A percentile compares a stretch with the other conserved stretches of the same genome.
Evolutionary conservation across 2,888 invertebrate species (phyloP).

Genomic region (Hemaris fuciformis): DNA sequence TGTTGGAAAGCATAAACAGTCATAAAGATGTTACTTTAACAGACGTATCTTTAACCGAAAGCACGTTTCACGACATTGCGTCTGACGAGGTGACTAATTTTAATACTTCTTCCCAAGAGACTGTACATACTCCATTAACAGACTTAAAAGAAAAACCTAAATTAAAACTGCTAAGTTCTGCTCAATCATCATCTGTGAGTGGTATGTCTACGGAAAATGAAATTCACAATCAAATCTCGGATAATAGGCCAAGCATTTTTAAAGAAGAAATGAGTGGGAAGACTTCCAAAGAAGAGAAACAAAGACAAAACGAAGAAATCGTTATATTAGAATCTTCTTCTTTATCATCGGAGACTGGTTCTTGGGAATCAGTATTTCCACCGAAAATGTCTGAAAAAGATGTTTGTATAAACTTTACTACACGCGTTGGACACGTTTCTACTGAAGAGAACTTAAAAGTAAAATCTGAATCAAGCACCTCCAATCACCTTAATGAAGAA

Average conservation of each 20-base stretch:
- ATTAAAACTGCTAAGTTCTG: constrained; percentile 28
- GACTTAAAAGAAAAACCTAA: constrained; percentile 38
- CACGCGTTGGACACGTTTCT: constrained; percentile 55
- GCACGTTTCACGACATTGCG: constrained; percentile 63
- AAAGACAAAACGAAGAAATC: constrained; percentile 83
- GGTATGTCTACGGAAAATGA: constrained; percentile 36
- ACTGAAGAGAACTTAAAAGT: constrained; percentile 18
- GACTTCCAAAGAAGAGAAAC: constrained; percentile 81
- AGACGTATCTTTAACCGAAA: constrained; percentile 68
- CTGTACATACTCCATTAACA: constrained; percentile 38
- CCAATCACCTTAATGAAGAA: background rate
- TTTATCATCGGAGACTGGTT: constrained; percentile 83
- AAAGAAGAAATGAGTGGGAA: constrained; percentile 45
- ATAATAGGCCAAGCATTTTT: constrained; percentile 20
- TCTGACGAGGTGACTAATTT: constrained; percentile 52
- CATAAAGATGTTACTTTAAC: constrained; percentile 65
- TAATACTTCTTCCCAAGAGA: constrained; percentile 35
- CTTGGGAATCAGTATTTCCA: constrained; percentile 84
- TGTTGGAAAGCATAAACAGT: constrained; percentile 61
- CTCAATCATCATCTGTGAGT: constrained; percentile 28
- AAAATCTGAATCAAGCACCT: background rate
- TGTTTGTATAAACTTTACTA: constrained; percentile 66
- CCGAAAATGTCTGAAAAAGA: constrained; percentile 63
- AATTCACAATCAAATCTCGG: constrained; percentile 34
- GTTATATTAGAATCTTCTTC: constrained; percentile 83